Percentiles rank a stretch among this genome's conserved stretches.
Conservation (phyloP, 2,797 vertebrate genomes). For the Zalophus californianus region DNA sequence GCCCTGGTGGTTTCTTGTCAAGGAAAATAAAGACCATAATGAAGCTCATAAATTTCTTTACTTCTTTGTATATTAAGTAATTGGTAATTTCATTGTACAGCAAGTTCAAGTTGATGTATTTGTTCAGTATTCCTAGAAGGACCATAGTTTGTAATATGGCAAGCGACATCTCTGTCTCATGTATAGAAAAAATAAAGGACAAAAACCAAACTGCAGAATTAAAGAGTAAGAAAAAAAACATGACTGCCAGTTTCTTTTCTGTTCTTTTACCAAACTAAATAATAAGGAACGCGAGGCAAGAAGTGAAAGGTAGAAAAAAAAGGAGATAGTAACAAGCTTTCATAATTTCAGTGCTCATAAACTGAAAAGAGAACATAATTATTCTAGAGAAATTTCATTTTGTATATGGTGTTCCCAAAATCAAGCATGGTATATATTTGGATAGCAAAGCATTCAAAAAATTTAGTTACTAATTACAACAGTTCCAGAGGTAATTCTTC, state of each 20-base stretch:
- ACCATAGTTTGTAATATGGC: not conserved
- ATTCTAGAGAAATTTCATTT: constrained; percentile 35
- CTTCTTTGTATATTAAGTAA: constrained; percentile 6
- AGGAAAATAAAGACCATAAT: constrained; percentile 40
- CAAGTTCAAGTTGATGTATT: not conserved
- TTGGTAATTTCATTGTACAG: constrained; percentile 22
- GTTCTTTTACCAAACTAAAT: not conserved
- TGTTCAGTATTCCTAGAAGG: constrained; percentile 14
- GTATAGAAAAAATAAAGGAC: not conserved
- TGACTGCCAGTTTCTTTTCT: not conserved
- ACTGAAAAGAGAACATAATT: not conserved
- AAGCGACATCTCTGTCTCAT: not conserved
- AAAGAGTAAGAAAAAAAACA: not conserved
- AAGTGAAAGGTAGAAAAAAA: not conserved
- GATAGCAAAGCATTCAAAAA: not conserved
- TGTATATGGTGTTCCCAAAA: not conserved
- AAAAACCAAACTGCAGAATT: constrained; percentile 32
- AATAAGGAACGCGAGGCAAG: not conserved
- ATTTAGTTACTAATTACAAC: not conserved
- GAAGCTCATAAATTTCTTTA: constrained; percentile 34
- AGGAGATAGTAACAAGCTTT: not conserved
- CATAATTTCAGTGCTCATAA: not conserved
- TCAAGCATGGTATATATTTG: not conserved
- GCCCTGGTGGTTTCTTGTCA: not conserved
- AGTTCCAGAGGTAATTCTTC: constrained; percentile 32